Percentiles rank a stretch among this genome's conserved stretches.
Evolutionary conservation across 2,888 invertebrate genomes (phyloP).

Genomic region (Amiota minor): DNA sequence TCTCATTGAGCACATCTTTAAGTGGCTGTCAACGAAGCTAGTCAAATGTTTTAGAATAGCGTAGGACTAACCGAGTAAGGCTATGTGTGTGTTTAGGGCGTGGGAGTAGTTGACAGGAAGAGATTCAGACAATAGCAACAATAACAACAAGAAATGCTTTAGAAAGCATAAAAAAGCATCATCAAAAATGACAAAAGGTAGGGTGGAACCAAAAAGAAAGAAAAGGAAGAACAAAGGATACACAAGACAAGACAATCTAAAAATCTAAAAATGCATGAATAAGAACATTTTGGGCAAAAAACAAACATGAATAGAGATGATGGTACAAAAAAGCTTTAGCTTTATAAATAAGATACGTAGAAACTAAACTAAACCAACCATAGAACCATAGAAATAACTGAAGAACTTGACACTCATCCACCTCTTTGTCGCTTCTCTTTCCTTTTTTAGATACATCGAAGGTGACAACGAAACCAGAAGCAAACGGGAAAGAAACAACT

Average conservation of each 20-base stretch:
- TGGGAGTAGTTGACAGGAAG: background rate
- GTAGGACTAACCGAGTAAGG: slow-evolving; percentile 4
- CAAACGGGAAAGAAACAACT: slow-evolving; percentile 36
- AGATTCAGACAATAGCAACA: too few relatives aligned
- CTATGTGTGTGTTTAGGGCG: background rate
- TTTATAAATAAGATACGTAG: background rate
- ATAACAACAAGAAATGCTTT: too few relatives aligned
- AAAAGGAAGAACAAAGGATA: too few relatives aligned
- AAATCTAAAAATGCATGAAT: background rate
- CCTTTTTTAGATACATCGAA: slow-evolving; percentile 16
- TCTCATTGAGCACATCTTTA: slow-evolving; percentile 63
- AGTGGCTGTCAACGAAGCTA: slow-evolving; percentile 64
- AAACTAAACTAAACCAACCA: background rate
- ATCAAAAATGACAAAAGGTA: too few relatives aligned
- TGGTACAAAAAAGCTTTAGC: background rate
- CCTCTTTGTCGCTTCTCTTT: background rate
- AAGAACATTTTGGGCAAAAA: background rate
- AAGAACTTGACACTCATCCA: background rate
- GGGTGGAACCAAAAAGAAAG: too few relatives aligned
- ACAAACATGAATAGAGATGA: too few relatives aligned
- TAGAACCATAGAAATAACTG: background rate
- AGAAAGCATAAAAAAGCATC: too few relatives aligned
- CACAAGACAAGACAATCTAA: too few relatives aligned
- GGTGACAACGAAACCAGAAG: slow-evolving; percentile 18
- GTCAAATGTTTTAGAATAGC: slow-evolving; percentile 5